These are phyloP conservation scores for Oncorhynchus mykiss DNA, from an alignment of 2,113 vertebrate genomes.

Conservation along the genomic window DNA sequence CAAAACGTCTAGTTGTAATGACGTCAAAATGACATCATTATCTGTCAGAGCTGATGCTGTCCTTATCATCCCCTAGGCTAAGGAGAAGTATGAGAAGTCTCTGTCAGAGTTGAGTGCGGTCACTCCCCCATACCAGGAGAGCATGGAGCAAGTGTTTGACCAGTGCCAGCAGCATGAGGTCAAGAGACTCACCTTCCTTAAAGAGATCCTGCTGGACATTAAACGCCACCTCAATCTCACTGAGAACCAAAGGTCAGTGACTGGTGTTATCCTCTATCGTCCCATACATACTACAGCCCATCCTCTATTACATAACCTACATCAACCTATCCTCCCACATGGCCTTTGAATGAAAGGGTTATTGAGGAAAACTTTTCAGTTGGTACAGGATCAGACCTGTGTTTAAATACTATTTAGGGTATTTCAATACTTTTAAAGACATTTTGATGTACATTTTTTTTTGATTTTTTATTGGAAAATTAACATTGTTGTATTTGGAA, in stretches of 20 bases:
- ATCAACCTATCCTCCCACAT: background rate
- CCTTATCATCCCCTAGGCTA: constrained; percentile 72
- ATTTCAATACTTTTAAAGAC: too few species aligned
- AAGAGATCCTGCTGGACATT: constrained; percentile 94
- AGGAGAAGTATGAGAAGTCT: constrained; percentile 97
- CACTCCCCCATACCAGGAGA: constrained; percentile 91
- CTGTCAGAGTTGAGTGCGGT: constrained; percentile 92
- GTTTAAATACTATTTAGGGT: too few species aligned
- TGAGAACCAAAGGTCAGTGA: constrained; percentile 87
- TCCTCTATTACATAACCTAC: background rate
- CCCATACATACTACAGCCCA: background rate
- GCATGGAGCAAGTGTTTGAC: constrained; percentile 98
- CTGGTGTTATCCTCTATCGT: too few species aligned
- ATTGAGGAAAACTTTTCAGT: too few species aligned
- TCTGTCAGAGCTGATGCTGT: background rate
- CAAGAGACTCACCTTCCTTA: constrained; percentile 93
- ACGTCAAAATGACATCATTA: background rate
- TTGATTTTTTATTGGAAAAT: too few species aligned
- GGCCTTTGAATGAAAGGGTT: too few species aligned
- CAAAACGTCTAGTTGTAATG: background rate
- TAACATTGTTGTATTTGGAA: too few species aligned
- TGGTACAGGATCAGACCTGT: too few species aligned
- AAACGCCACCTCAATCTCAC: constrained; percentile 96
- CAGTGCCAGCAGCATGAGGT: constrained; percentile 98
- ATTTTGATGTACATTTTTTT: too few species aligned